phyloP scores from a whole-genome alignment of 2,888 invertebrate species.

The Polylopha cassiicola region DNA sequence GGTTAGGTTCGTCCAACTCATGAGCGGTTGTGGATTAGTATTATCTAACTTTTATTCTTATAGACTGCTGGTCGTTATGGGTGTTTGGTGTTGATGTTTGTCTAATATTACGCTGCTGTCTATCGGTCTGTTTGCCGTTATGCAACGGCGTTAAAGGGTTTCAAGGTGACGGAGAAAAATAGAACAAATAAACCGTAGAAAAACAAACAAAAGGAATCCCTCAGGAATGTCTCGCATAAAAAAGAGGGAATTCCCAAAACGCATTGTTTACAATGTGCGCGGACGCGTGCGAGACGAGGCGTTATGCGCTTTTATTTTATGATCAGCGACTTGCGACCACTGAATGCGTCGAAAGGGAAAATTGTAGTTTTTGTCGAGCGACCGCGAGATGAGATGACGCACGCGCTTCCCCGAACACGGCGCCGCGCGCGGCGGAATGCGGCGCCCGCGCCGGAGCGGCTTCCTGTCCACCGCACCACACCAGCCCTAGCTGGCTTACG shows the following conservation, averaged over 20 bases:
- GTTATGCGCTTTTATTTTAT: constrained; percentile 57
- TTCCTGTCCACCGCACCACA: constrained; percentile 29
- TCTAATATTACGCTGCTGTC: constrained; percentile 15
- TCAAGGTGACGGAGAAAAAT: constrained; percentile 55
- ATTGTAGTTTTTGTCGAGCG: constrained; percentile 62
- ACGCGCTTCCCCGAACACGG: constrained; percentile 58
- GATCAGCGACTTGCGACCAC: constrained; percentile 47
- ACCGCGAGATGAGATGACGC: constrained; percentile 48
- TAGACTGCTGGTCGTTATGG: constrained; percentile 10
- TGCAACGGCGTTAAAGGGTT: constrained; percentile 51
- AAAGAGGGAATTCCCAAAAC: constrained; percentile 73
- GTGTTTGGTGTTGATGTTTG: constrained; percentile 15
- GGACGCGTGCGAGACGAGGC: constrained; percentile 45
- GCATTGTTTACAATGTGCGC: constrained; percentile 67
- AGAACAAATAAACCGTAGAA: constrained; percentile 51
- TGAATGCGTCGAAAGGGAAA: constrained; percentile 73
- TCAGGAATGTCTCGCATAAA: constrained; percentile 71
- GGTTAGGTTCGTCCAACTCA: too few relatives aligned
- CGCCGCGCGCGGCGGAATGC: constrained; percentile 40
- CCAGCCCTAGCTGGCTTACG: not conserved
- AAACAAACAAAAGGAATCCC: constrained; percentile 76
- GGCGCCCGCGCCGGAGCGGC: constrained; percentile 40
- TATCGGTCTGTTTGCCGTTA: constrained; percentile 47
- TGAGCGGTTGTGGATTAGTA: too few relatives aligned
- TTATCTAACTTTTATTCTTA: too few relatives aligned